Percentiles rank a stretch among this genome's conserved stretches.
These are phyloP conservation scores for Archocentrus centrarchus DNA, from an alignment of 2,113 vertebrate species.

Conservation along the genomic window DNA sequence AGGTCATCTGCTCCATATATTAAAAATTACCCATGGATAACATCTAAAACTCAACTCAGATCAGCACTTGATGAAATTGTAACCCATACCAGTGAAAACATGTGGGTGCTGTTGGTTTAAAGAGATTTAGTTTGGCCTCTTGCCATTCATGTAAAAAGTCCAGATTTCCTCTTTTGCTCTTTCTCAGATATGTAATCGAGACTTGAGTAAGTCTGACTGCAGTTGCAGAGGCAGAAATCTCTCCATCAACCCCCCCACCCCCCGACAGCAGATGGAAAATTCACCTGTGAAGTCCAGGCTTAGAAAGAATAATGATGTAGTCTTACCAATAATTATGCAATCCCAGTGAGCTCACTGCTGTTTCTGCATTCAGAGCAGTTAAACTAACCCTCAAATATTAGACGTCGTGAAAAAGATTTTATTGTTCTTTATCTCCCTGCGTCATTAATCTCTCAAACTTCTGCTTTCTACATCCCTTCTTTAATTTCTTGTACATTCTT, in stretches of 20 bases:
- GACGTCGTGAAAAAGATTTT: slow-evolving; percentile 7
- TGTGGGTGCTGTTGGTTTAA: slow-evolving; percentile 75
- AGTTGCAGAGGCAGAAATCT: slow-evolving; percentile 50
- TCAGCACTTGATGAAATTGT: slow-evolving; percentile 66
- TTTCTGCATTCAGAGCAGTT: slow-evolving; percentile 37
- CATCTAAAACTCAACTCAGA: slow-evolving; percentile 68
- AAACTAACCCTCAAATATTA: slow-evolving; percentile 19
- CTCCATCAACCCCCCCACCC: slow-evolving; percentile 13
- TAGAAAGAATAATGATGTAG: slow-evolving; percentile 23
- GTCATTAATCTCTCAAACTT: slow-evolving; percentile 15
- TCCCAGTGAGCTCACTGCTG: slow-evolving; percentile 25
- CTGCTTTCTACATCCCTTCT: slow-evolving; percentile 37
- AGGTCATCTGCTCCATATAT: slow-evolving; percentile 60
- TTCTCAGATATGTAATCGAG: slow-evolving; percentile 74
- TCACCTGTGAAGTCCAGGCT: slow-evolving; percentile 67
- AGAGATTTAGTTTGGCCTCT: slow-evolving; percentile 74
- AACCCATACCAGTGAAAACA: slow-evolving; percentile 65
- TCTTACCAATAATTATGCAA: slow-evolving; percentile 23
- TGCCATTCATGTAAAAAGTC: slow-evolving; percentile 76
- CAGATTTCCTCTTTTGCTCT: slow-evolving; percentile 72
- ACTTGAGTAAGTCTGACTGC: slow-evolving; percentile 57
- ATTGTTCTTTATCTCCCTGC: background rate
- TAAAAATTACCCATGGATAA: slow-evolving; percentile 63
- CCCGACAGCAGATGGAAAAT: slow-evolving; percentile 67
- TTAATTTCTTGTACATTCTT: slow-evolving; percentile 36